These are phyloP conservation scores for Bagarius yarrelli DNA, from an alignment of 2,113 vertebrate genomes.

Conservation along the genomic window DNA sequence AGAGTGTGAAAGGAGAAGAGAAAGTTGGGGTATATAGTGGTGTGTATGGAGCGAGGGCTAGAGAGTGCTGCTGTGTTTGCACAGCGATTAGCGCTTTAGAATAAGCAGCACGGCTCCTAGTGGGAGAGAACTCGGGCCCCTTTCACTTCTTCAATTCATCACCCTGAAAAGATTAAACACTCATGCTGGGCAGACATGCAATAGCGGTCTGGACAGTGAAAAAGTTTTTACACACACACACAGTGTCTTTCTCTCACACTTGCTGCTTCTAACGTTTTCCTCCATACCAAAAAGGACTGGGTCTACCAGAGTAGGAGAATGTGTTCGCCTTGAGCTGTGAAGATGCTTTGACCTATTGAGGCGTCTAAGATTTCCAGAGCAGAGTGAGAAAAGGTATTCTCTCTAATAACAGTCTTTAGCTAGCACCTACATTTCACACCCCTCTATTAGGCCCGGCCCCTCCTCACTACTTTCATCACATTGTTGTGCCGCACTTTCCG, in stretches of 20 bases:
- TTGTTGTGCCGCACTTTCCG: conserved; percentile 68
- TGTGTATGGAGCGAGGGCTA: conserved; percentile 84
- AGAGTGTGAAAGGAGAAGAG: conserved; percentile 53
- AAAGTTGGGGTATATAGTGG: conserved; percentile 87
- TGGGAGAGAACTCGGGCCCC: conserved; percentile 92
- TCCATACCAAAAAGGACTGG: conserved; percentile 2
- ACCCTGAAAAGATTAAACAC: conserved; percentile 99
- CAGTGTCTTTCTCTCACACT: too few species aligned
- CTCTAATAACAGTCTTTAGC: conserved; percentile 53
- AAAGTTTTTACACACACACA: conserved; percentile 74
- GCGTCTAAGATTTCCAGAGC: conserved; percentile 52
- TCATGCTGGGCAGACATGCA: conserved; percentile 99
- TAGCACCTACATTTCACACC: conserved; percentile 41
- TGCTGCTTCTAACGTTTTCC: not conserved
- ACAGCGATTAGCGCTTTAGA: conserved; percentile 99
- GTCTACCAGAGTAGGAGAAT: conserved; percentile 27
- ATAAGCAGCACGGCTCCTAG: conserved; percentile 98
- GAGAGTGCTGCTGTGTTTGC: conserved; percentile 99
- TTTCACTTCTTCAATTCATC: conserved; percentile 98
- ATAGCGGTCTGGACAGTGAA: conserved; percentile 91
- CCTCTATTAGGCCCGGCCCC: conserved; percentile 57
- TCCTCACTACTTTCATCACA: conserved; percentile 70
- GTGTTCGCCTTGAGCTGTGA: conserved; percentile 32
- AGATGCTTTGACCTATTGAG: conserved; percentile 69
- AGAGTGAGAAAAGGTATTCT: conserved; percentile 49